Base-by-base conservation (phyloP, 2,888 invertebrate genomes). In the Eristalis tenax region DNA sequence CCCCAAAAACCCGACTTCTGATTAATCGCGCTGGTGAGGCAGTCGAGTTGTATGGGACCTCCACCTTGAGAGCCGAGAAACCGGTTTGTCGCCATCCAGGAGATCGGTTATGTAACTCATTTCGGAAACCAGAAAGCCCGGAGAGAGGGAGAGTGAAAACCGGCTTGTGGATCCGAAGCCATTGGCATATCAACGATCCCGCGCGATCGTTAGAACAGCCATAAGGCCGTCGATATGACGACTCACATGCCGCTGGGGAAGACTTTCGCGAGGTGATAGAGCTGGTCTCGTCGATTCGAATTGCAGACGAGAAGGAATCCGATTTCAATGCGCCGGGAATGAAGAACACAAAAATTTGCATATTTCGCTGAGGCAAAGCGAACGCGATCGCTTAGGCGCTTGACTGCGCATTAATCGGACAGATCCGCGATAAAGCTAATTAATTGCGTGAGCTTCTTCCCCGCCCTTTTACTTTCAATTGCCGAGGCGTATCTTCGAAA, bases 381-480 rank as follows among this genome's bases (percentile, higher is more conserved):
- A 26, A 65, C 75, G 76, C 68, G 26, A 70, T 50, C 70, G 56
- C 65, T 64, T 35, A 32, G 76, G 70, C 61, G 69, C 64, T 76
- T 80, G 76, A 69, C 69, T 79, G 38, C 77, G 50, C 57, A 78
- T 73, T 81, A 85, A 77, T 78, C 82, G 65, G 82, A 65, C 69
- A 82, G 77, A 86, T 77, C 65, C 50, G 26, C 73, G 85, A 86
- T 82, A 73, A 82, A 28, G 69, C 32, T 86, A 82, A 86, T 86
- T 86, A 86, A 82, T 86, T 80, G 61, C 74, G 28, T 73, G 68
- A 68, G 73, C 80, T 74, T 76, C 61, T 35, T 77, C 63, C 82
- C 82, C 82, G 82, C 82, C 77, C 70, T 66, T 77, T 74, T 81
- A 63, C 71, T 59, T 63, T 75, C 35, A 43, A 35, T 68, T 8